These are phyloP conservation scores for Spinus olivaceus DNA, from an alignment of 2,797 vertebrate species.

Conservation along the genomic window DNA sequence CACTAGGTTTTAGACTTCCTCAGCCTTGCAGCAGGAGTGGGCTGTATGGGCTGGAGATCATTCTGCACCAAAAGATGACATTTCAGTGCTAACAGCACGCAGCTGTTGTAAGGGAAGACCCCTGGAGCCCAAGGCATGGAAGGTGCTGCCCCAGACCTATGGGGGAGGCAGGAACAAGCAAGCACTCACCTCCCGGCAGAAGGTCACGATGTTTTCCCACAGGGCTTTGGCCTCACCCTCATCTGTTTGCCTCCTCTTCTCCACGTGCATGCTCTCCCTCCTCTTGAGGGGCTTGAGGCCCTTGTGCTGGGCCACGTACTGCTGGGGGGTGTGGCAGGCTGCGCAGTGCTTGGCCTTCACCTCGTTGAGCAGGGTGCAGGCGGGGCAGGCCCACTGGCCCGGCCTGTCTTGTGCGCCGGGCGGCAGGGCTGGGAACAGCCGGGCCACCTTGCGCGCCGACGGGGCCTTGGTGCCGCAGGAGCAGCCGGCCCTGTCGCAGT, in stretches of 20 bases:
- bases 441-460: constrained; percentile 76
- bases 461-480: constrained; percentile 56
- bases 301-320: constrained; percentile 84
- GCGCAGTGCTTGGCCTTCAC: constrained; percentile 87
- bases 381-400: constrained; percentile 90
- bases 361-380: constrained; percentile 92
- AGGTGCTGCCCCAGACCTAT: accelerated
- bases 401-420: constrained; percentile 70
- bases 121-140: neutral
- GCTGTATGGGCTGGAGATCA: neutral
- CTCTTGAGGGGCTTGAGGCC: constrained; percentile 84
- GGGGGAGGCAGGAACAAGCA: neutral
- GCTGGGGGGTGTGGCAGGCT: constrained; percentile 93
- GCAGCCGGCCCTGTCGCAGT: constrained; percentile 68
- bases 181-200: constrained; percentile 91
- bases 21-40: neutral
- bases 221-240: constrained; percentile 97
- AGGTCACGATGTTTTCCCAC: constrained; percentile 95
- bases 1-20: neutral
- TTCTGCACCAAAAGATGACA: neutral
- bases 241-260: constrained; percentile 89
- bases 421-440: constrained; percentile 69
- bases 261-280: constrained; percentile 93
- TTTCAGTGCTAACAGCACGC: neutral
- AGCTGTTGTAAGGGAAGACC: neutral